Conservation (phyloP, 1,140 invertebrate species). For the Heterodera carotae region DNA sequence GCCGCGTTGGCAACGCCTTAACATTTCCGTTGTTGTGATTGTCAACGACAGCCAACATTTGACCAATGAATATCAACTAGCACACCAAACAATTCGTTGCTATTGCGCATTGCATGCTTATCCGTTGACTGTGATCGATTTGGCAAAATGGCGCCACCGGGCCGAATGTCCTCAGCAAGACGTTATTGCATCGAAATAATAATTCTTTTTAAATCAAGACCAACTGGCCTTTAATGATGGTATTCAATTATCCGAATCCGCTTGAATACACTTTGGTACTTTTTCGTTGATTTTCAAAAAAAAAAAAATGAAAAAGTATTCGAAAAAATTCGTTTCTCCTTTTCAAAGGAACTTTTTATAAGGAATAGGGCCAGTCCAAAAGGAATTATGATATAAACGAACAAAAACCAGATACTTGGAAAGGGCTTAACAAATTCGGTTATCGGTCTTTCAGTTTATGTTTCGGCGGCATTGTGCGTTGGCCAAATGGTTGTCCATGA, state of each 20-base stretch:
- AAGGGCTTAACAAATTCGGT: no score
- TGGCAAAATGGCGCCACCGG: neutral
- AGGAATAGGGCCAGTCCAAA: no score
- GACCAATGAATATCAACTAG: constrained; percentile 20
- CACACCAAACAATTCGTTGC: constrained; percentile 36
- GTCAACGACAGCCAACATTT: neutral
- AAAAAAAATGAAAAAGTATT: no score
- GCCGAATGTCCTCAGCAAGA: constrained; percentile 34
- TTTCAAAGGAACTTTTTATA: no score
- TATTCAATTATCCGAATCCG: neutral
- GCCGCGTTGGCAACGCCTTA: neutral
- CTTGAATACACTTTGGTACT: no score
- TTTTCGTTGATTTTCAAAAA: neutral
- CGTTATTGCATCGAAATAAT: constrained; percentile 21
- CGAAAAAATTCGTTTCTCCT: no score
- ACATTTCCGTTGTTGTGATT: constrained; percentile 28
- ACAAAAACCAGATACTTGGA: no score
- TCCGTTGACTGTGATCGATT: constrained; percentile 19
- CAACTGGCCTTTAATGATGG: neutral
- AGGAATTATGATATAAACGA: no score
- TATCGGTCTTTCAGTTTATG: constrained; percentile 50
- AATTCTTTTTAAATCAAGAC: neutral
- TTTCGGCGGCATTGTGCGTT: constrained; percentile 55
- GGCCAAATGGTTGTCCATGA: constrained; percentile 32
- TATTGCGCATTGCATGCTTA: constrained; percentile 36